Conservation (phyloP, 2,888 invertebrate species). For the Gymnoscelis rufifasciata region DNA sequence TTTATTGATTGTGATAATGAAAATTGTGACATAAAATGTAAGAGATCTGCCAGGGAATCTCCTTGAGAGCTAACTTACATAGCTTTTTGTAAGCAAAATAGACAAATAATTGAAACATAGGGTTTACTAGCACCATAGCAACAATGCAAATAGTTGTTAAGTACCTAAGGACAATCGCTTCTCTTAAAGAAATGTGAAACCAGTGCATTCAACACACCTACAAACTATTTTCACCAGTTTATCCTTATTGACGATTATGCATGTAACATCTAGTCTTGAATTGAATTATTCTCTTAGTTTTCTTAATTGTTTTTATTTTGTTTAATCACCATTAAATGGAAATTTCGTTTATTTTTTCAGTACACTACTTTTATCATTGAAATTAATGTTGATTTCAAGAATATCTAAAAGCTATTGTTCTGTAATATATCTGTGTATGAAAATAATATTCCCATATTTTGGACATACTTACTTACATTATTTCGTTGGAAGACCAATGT, state of each 20-base stretch:
- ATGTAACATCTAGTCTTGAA: conserved; percentile 24
- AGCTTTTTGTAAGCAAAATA: conserved; percentile 10
- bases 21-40: conserved; percentile 37
- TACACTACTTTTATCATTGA: not conserved
- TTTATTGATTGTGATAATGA: conserved; percentile 35
- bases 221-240: not conserved
- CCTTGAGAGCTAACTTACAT: conserved; percentile 3
- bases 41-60: conserved; percentile 23
- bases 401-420: not conserved
- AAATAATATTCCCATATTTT: too few species aligned
- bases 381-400: not conserved
- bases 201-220: not conserved
- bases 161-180: too few species aligned
- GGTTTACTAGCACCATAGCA: too few species aligned
- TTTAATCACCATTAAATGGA: conserved; percentile 16
- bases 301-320: conserved; percentile 1
- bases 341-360: not conserved
- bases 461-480: too few species aligned
- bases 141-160: too few species aligned
- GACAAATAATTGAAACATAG: not conserved
- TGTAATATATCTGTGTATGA: not conserved
- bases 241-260: conserved; percentile 5
- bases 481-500: not conserved
- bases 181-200: not conserved
- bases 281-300: conserved; percentile 5